Evolutionary conservation across 2,113 vertebrate genomes (phyloP), one percentile per base, ranked within the genome.

Genomic region (Caranx melampygus): DNA sequence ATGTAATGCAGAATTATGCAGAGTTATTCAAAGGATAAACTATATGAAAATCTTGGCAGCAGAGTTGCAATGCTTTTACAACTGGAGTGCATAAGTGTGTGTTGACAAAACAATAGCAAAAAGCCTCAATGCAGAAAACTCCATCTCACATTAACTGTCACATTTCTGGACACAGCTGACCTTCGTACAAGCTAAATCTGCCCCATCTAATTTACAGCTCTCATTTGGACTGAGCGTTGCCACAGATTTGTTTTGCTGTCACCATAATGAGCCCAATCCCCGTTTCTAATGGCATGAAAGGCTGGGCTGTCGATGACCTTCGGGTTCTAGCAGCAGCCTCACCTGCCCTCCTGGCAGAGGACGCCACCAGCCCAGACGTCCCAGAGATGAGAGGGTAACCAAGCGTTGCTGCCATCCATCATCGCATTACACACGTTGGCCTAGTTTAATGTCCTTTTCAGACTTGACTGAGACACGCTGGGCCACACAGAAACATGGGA

Each of bases 361-460:
- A 79, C 65, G 16, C 78, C 66, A 75, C 72, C 81, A 79, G 21
- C 67, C 54, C 45, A 45, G 40, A 21, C 12, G 14, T 89, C 85
- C 76, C 75, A 69, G 70, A 71, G 73, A 89, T 74, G 87, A 79
- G 86, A 74, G 69, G 76, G 75, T 87, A 91, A 92, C 92, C 83
- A 82, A 91, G 91, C 87, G 26, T 72, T 26, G 44, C 81, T 47
- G 68, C 79, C 91, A 92, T 93, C 92, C 83, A 92, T 94, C 93
- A 94, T 87, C 82, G 55, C 79, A 85, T 91, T 94, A 89, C 82
- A 77, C 89, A 82, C 69, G 42, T 78, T 81, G 85, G 88, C 84
- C 85, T 87, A 79, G 85, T 92, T 94, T 89, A 91, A 84, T 88
- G 88, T 90, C 88, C 86, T 89, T 91, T 88, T 79, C 91, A 91